Evolutionary conservation across 2,113 vertebrate genomes (phyloP).

Genomic region (Ardeotis arabs): DNA sequence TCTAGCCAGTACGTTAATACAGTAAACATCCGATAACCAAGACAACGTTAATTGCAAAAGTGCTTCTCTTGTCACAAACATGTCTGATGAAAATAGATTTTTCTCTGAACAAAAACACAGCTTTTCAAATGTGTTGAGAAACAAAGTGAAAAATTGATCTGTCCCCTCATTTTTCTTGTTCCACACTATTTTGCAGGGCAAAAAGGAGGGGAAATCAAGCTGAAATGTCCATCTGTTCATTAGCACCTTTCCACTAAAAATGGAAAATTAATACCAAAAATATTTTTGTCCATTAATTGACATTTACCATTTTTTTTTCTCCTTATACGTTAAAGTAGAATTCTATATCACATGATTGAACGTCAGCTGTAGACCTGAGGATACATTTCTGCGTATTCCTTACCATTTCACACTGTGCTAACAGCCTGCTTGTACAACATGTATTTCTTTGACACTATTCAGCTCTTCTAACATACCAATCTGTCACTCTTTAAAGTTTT

Average conservation of each 20-base stretch:
- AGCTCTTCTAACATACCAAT: conserved; percentile 24
- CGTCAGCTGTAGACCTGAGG: not conserved
- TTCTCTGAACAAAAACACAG: not conserved
- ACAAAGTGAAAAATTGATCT: accelerated
- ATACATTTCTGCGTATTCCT: not conserved
- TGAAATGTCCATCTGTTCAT: not conserved
- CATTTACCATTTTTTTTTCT: not conserved
- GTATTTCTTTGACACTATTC: conserved; percentile 29
- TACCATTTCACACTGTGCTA: conserved; percentile 25
- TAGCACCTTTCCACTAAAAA: not conserved
- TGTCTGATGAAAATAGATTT: not conserved
- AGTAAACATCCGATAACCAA: not conserved
- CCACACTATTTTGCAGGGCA: not conserved
- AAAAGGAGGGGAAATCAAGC: not conserved
- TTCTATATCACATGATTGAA: not conserved
- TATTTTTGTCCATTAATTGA: not conserved
- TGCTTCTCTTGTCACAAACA: not conserved
- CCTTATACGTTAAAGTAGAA: not conserved
- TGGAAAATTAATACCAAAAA: not conserved
- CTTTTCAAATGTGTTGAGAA: not conserved
- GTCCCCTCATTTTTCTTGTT: not conserved
- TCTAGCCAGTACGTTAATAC: not conserved
- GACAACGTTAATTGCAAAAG: not conserved
- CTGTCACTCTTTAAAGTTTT: conserved; percentile 42
- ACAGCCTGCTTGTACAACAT: conserved; percentile 11